phyloP scores from a whole-genome alignment of 2,113 vertebrate species.

The Lagopus leucura region DNA sequence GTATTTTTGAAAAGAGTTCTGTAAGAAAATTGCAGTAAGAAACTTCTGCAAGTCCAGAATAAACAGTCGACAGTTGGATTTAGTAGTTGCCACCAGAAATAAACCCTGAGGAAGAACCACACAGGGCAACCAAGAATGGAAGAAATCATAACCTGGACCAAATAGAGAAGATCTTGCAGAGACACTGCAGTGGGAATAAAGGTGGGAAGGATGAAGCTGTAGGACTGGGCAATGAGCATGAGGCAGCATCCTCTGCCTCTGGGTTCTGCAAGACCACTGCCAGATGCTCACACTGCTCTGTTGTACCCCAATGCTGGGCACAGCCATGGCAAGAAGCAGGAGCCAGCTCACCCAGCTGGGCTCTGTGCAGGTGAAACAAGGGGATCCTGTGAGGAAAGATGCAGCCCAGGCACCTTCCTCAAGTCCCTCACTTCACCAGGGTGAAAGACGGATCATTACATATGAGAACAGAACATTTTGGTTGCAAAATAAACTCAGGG shows the following conservation, averaged over 20 bases:
- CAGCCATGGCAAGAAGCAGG: background rate
- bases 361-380: fast-evolving
- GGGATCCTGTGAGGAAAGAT: background rate
- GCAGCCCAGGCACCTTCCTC: background rate
- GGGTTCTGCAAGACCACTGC: background rate
- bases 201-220: background rate
- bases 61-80: background rate
- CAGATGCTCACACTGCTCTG: background rate
- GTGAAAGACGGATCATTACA: background rate
- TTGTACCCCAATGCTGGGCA: background rate
- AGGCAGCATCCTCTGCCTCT: background rate
- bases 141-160: background rate
- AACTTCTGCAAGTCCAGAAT: background rate
- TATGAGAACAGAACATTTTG: constrained; percentile 17
- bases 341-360: background rate
- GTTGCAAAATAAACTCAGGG: constrained; percentile 12
- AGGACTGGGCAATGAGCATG: background rate
- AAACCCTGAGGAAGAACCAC: background rate
- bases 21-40: background rate
- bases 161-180: background rate
- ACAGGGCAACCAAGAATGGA: background rate
- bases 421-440: background rate
- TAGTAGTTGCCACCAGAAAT: background rate
- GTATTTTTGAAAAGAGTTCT: background rate
- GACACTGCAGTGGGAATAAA: background rate